Conservation (phyloP, 2,888 invertebrate genomes). For the Unio pictorum region DNA sequence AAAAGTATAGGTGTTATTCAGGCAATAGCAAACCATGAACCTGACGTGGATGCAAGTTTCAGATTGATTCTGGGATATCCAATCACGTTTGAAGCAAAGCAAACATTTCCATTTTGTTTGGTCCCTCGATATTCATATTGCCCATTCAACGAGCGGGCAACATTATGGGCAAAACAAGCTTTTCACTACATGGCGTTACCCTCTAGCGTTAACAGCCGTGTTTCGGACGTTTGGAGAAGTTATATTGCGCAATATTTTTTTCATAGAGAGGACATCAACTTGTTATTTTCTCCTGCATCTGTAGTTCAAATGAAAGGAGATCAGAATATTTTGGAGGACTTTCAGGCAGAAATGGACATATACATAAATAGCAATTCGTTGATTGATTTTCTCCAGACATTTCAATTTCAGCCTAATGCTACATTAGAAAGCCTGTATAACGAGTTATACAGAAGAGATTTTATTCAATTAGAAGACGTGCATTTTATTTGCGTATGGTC, state of each 20-base stretch:
- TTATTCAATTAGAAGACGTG: no score
- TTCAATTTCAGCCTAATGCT: no score
- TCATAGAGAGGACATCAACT: neutral
- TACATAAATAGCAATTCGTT: slow-evolving; percentile 6
- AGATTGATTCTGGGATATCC: slow-evolving; percentile 1
- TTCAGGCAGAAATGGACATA: slow-evolving; percentile 5
- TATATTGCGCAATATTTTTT: slow-evolving; percentile 7
- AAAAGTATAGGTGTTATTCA: slow-evolving; percentile 3
- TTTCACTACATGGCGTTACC: slow-evolving; percentile 3
- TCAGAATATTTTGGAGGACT: slow-evolving; percentile 1
- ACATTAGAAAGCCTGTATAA: no score
- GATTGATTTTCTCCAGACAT: slow-evolving; percentile 1
- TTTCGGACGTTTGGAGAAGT: slow-evolving; percentile 3
- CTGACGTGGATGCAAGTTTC: slow-evolving; percentile 11
- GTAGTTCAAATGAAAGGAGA: slow-evolving; percentile 1
- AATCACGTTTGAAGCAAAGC: slow-evolving; percentile 1
- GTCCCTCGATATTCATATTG: neutral
- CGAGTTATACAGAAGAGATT: no score
- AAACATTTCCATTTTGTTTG: neutral
- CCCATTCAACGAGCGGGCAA: slow-evolving; percentile 8
- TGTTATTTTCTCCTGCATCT: slow-evolving; percentile 3
- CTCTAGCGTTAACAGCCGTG: neutral
- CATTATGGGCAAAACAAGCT: slow-evolving; percentile 3
- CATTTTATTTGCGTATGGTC: no score
- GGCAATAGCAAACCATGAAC: slow-evolving; percentile 4